Evolutionary conservation across 2,888 invertebrate genomes (phyloP), one percentile per base, ranked within the genome.

Genomic region (Panzeria rudis): DNA sequence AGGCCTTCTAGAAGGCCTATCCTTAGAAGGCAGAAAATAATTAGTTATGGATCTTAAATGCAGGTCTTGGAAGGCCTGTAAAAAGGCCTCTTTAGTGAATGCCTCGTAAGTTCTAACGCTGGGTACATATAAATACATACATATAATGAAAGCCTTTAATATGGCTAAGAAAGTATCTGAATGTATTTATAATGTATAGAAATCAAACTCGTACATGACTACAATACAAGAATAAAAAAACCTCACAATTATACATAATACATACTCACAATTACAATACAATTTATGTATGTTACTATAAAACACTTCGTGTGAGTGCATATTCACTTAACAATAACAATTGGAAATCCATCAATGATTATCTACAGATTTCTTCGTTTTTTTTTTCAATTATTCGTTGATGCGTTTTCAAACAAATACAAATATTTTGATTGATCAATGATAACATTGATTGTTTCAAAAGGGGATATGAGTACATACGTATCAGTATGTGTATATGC

Each of bases 331-430:
- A 52, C 50, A 73, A 52, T 64, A 41, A 64, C 35, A 69, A 72
- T 50, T 79, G 50, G 69, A 73, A 64, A 54, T 38, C 69, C 84
- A 87, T 83, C 47, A 79, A 78, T 61, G 86, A 73, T 80, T 73
- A 69, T 77, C 61, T 83, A 69, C 44, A 73, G 41, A 66, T 79
- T 79, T 56, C 44, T 29, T 76, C 1, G 47, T 41, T 15, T 38
- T 61, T 54, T 2, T 23, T 25, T 64, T 17, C 13, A 61, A 78
- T 38, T 73, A 52, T 59, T 75, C 52, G 20, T 76, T 15, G 25
- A 17, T 38, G 50, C 76, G 32, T 75, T 52, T 41, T n/a, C 20
- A 20, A 59, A 47, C 17, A 66, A 75, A 64, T 41, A 17, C 7
- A 79, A 72, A 75, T 50, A 75, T 59, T 68, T 68, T 61, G 59